Base-by-base conservation (phyloP, 2,797 vertebrate genomes). In the Pipistrellus pipistrellus region DNA sequence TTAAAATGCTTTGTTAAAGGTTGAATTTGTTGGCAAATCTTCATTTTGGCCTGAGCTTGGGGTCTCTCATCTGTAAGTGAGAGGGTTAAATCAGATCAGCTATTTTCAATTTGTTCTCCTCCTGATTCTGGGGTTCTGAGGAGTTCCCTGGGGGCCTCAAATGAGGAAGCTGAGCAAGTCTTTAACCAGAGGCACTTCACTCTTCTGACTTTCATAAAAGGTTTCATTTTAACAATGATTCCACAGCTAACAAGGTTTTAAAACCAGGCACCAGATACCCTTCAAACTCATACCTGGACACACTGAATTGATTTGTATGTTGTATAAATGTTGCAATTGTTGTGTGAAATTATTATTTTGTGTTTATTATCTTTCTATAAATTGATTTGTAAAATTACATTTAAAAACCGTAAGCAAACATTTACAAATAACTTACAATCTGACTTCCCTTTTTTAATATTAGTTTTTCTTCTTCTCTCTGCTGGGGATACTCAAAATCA, bases 141-240 rank as follows among this genome's bases (percentile, higher is more conserved):
- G 5, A 53, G 30, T n/a, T 80, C 44, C 83, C 20, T 17, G 41
- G 80, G 53, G 75, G 59, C 46, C 85, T 90, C 30, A 15, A 35
- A 96, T 69, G 71, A 88, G 78, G 88, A 95, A 90, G 78, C 44
- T 68, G 35, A 25, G 18, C 48, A 72, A 44, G 44, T 12, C 59
- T 73, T 85, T 41, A 71, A 23, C 46, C 21, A 71, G 85, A 94
- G 77, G 46, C 86, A 57, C 68, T 72, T 87, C 17, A 46, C 69
- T 93, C 32, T 86, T n/a, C n/a, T 23, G 64, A n/a, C 48, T 68
- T 82, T 44, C 64, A 75, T 0, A 12, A 85, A 48, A 59, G 20
- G 46, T 87, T 90, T 85, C 11, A 46, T 35, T 76, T 25, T 73
- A 87, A 81, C 55, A 68, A 66, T 66, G 41, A 76, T 14, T 83